Base-by-base conservation (phyloP, 2,113 vertebrate species). In the Apus apus region DNA sequence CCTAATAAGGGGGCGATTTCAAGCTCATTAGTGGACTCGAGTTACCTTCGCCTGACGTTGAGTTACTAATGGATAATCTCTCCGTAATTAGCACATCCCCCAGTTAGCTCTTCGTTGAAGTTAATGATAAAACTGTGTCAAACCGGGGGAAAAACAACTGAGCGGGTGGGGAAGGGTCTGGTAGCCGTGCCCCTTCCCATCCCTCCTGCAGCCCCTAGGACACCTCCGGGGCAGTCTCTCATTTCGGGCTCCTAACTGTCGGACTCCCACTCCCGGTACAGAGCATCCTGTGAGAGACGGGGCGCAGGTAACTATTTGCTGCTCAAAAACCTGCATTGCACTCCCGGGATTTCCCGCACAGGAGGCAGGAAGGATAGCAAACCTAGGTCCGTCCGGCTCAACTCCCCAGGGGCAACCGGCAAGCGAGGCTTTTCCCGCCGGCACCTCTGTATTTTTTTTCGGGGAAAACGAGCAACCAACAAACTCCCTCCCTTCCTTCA, bases 81-180 rank as follows among this genome's bases (percentile, higher is more conserved):
- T 45, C 58, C 15, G 8, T 85, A 91, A 93, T 94, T 85, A 93
- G 94, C 79, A 43, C 50, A 13, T 56, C 48, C 60, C 51, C n/a
- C 54, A 79, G 3, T 74, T 83, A 78, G 65, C 78, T 34, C 26
- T 64, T 29, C 23, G 11, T 8, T 38, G 83, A 81, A 66, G 61
- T 5, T 36, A 58, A 57, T 22, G 76, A 45, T 8, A 36, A 62
- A 75, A n/a, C 5, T 4, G 50, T 29, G 45, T 29, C 34, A 45
- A 83, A 81, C 2, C 1, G 3, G 22, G 12, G 54, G 15, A 50
- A 50, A 92, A 76, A 8, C 4, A 43, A 36, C 10, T 6, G 30
- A 78, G 58, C 0, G 16, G 7, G 30, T 38, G 8, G 4, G 38
- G 11, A 61, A 5, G 38, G 22, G 27, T 26, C 6, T 10, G 27